phyloP scores from a whole-genome alignment of 92 coral and sea anemone genomes.

The Actinernus sp. region DNA sequence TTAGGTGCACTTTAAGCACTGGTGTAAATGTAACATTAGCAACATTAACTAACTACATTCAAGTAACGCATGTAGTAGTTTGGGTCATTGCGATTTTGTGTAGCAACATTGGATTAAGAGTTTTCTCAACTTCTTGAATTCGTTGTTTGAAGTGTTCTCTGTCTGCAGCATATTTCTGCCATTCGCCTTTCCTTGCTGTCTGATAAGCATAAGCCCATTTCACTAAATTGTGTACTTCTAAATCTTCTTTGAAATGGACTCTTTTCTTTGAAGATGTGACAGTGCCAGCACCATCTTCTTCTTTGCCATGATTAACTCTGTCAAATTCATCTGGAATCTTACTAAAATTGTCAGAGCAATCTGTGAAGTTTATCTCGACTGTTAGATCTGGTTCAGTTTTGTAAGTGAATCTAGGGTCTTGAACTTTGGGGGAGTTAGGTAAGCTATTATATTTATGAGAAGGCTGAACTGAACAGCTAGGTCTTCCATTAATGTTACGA shows the following conservation, averaged over 20 bases:
- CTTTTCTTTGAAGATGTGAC: slow-evolving; percentile 22
- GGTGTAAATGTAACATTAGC: no score
- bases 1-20: no score
- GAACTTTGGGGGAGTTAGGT: no score
- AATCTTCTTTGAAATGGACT: slow-evolving; percentile 72
- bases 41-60: no score
- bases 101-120: slow-evolving; percentile 74
- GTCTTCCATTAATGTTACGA: no score
- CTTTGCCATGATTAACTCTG: neutral
- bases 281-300: neutral
- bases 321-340: neutral
- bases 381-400: no score
- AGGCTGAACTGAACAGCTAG: no score
- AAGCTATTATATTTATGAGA: no score
- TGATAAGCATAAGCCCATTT: slow-evolving; percentile 93
- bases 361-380: no score
- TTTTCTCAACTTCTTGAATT: slow-evolving; percentile 67
- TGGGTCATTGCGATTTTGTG: slow-evolving; percentile 8
- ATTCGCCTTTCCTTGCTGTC: slow-evolving; percentile 87
- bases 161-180: slow-evolving; percentile 83
- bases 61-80: no score
- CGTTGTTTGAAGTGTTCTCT: slow-evolving; percentile 83
- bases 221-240: slow-evolving; percentile 69
- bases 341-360: neutral
- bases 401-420: no score